Evolutionary conservation across 2,888 invertebrate species (phyloP).

Genomic region (Cyclophora albipunctata): DNA sequence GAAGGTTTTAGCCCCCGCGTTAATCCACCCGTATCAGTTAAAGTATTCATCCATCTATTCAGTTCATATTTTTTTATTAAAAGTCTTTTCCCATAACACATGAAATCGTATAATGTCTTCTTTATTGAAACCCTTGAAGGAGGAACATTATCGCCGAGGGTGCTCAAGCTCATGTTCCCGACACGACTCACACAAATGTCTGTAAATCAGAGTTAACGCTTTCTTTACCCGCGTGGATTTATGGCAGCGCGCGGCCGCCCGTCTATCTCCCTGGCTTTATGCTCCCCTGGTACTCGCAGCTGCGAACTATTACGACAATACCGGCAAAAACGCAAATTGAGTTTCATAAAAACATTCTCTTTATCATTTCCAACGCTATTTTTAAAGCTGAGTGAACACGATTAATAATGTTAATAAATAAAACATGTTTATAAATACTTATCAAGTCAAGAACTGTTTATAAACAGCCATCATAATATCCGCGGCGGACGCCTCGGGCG

Average conservation of each 20-base stretch:
- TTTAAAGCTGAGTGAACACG: constrained; percentile 8
- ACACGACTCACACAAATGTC: constrained; percentile 43
- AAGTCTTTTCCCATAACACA: no score
- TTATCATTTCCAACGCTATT: constrained; percentile 31
- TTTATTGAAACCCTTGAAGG: neutral
- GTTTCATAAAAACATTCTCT: constrained; percentile 24
- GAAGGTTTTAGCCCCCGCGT: constrained; percentile 22
- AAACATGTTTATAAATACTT: constrained; percentile 29
- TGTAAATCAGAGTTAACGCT: constrained; percentile 65
- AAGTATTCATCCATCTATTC: no score
- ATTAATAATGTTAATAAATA: neutral
- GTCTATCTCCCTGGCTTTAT: constrained; percentile 42
- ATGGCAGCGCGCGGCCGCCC: constrained; percentile 37
- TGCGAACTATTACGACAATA: constrained; percentile 20
- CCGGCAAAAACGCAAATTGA: constrained; percentile 8
- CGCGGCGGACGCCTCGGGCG: constrained; percentile 36
- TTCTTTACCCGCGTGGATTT: constrained; percentile 56
- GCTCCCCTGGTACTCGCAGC: constrained; percentile 38
- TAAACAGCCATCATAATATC: constrained; percentile 36
- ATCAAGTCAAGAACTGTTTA: constrained; percentile 25
- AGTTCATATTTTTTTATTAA: no score
- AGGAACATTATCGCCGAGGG: constrained; percentile 16
- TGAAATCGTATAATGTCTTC: no score
- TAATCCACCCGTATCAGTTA: no score
- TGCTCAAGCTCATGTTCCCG: constrained; percentile 24